Conservation (phyloP, 1,140 invertebrate genomes). For the Diorhabda sublineata region DNA sequence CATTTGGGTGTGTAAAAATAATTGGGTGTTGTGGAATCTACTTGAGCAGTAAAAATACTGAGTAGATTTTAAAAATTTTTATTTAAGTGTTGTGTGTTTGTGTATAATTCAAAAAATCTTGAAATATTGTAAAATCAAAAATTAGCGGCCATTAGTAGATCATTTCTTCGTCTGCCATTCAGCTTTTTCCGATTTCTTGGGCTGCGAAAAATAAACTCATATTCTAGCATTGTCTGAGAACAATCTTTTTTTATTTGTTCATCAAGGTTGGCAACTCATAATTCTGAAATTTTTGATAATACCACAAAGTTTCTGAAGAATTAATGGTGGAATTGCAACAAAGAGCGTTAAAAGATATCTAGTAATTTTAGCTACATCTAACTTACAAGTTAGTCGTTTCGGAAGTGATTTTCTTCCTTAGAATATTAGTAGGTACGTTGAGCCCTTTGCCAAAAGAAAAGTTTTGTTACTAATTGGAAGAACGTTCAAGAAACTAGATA, state of each 20-base stretch:
- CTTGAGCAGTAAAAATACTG: conserved; percentile 2
- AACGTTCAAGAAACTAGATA: too few species aligned
- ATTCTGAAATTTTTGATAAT: background rate
- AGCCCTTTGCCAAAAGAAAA: background rate
- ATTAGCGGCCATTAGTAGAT: conserved; percentile 8
- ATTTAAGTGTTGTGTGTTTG: conserved; percentile 6
- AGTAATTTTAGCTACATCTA: conserved; percentile 1
- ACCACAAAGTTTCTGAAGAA: background rate
- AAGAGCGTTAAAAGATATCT: background rate
- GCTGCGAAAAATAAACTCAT: conserved; percentile 54
- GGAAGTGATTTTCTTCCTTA: background rate
- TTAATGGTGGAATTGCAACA: background rate
- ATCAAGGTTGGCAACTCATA: conserved; percentile 1
- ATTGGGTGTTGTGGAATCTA: background rate
- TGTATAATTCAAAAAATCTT: conserved; percentile 15
- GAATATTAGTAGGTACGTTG: background rate
- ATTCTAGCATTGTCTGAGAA: background rate
- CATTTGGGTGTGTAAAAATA: conserved; percentile 4
- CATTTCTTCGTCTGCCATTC: conserved; percentile 74
- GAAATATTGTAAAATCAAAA: conserved; percentile 13
- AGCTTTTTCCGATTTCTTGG: conserved; percentile 75
- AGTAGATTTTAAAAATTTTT: conserved; percentile 11
- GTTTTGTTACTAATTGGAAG: too few species aligned
- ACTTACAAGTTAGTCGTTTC: background rate
- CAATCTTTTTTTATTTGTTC: background rate